Percentiles rank a stretch among this genome's conserved stretches.
phyloP scores from a whole-genome alignment of 2,113 vertebrate species.

The Cheilinus undulatus region DNA sequence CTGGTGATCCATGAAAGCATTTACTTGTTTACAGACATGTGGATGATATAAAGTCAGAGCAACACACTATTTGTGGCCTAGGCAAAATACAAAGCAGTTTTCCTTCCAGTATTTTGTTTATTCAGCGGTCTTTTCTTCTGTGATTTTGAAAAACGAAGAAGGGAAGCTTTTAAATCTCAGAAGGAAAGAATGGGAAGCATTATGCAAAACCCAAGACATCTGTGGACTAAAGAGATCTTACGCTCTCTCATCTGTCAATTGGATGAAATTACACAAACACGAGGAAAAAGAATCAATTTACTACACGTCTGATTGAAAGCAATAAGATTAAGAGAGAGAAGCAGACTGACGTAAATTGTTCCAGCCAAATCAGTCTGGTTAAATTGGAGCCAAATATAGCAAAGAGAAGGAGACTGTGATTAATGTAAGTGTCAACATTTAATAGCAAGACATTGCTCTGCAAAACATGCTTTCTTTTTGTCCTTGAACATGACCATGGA shows the following conservation, averaged over 20 bases:
- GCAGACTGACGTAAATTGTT: slow-evolving; percentile 23
- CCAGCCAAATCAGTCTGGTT: slow-evolving; percentile 26
- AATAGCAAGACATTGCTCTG: slow-evolving; percentile 43
- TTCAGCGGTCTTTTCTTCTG: slow-evolving; percentile 30
- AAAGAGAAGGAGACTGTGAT: slow-evolving; percentile 32
- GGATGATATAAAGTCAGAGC: slow-evolving; percentile 13
- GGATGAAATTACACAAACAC: slow-evolving; percentile 10
- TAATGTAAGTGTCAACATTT: slow-evolving; percentile 18
- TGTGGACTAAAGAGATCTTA: slow-evolving; percentile 5
- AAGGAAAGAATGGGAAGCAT: not conserved
- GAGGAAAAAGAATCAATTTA: slow-evolving; percentile 9
- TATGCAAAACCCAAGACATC: slow-evolving; percentile 11
- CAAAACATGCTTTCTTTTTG: slow-evolving; percentile 43
- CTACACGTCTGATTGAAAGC: slow-evolving; percentile 57
- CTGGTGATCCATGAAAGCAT: slow-evolving; percentile 54
- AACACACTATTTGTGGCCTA: slow-evolving; percentile 38
- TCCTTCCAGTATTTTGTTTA: slow-evolving; percentile 3
- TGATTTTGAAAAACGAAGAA: slow-evolving; percentile 17
- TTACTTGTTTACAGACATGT: slow-evolving; percentile 45
- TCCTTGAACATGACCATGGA: slow-evolving; percentile 27
- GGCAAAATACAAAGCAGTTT: slow-evolving; percentile 25
- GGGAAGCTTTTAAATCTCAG: slow-evolving; percentile 4
- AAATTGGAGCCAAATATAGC: slow-evolving; percentile 52
- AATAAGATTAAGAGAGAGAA: slow-evolving; percentile 50
- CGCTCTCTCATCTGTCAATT: not conserved